phyloP scores from a whole-genome alignment of 2,113 vertebrate species.

The Zootoca vivipara region DNA sequence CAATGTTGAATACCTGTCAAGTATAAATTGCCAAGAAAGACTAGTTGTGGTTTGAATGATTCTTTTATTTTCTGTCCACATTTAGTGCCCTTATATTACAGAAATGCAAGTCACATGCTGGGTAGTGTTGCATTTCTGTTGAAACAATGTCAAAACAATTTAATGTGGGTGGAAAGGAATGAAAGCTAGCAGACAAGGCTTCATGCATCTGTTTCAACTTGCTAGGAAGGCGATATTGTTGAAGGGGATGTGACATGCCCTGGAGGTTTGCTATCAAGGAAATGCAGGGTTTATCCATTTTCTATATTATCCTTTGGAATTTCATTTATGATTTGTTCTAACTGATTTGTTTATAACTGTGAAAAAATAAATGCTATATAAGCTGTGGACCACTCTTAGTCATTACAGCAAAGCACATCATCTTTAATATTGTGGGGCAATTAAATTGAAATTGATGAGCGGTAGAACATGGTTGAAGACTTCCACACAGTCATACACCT shows the following conservation, averaged over 20 bases:
- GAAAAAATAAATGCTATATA: background rate
- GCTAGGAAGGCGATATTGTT: conserved; percentile 28
- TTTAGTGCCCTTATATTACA: conserved; percentile 51
- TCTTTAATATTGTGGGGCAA: background rate
- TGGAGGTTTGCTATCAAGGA: conserved; percentile 36
- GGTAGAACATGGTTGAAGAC: background rate
- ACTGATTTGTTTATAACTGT: background rate
- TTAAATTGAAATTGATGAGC: background rate
- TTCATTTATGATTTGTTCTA: background rate
- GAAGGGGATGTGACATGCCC: conserved; percentile 40
- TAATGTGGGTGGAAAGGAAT: conserved; percentile 73
- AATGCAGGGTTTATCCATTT: conserved; percentile 35
- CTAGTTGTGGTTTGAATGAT: conserved; percentile 47
- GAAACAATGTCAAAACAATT: conserved; percentile 74
- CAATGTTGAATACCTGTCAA: background rate
- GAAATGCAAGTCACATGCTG: conserved; percentile 20
- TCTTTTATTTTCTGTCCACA: conserved; percentile 53
- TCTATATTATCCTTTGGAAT: background rate
- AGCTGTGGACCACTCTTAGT: background rate
- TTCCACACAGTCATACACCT: background rate
- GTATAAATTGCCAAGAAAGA: conserved; percentile 41
- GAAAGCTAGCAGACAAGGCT: conserved; percentile 67
- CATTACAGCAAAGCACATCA: background rate
- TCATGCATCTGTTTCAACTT: conserved; percentile 65
- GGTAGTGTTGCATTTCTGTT: conserved; percentile 66